phyloP scores from a whole-genome alignment of 2,113 vertebrate species.

The Stomatorhinus ivindoensis region DNA sequence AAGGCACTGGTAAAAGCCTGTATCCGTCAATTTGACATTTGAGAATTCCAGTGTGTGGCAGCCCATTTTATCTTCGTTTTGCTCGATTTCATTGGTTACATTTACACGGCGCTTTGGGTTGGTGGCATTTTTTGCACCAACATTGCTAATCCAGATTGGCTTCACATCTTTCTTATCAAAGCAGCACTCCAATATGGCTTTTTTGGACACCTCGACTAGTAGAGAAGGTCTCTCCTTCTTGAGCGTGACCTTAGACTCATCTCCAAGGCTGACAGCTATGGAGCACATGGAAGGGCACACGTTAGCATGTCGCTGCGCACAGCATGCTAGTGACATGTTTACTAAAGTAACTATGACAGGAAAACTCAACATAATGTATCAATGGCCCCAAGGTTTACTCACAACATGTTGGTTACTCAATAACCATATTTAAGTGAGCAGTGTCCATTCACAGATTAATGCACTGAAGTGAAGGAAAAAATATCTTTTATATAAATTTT shows the following conservation, averaged over 20 bases:
- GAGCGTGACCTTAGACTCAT: neutral
- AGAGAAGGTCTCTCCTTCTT: conserved; percentile 29
- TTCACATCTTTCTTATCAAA: fast-evolving
- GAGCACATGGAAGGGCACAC: neutral
- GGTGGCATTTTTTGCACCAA: neutral
- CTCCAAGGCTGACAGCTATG: conserved; percentile 27
- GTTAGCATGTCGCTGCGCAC: neutral
- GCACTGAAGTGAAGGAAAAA: neutral
- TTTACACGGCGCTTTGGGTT: fast-evolving
- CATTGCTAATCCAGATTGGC: neutral
- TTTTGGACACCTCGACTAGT: neutral
- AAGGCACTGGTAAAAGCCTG: conserved; percentile 50
- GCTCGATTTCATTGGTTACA: neutral
- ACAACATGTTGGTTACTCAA: neutral
- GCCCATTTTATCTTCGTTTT: fast-evolving
- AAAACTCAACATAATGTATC: neutral
- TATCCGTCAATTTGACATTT: neutral
- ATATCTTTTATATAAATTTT: neutral
- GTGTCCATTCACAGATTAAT: neutral
- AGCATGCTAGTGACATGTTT: neutral
- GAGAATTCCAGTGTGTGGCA: conserved; percentile 25
- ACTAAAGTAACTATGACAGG: neutral
- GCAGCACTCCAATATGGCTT: conserved; percentile 40
- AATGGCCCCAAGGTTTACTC: neutral
- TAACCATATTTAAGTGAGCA: neutral